Evolutionary conservation across 2,888 invertebrate species (phyloP).

Genomic region (Pheosia gnoma): DNA sequence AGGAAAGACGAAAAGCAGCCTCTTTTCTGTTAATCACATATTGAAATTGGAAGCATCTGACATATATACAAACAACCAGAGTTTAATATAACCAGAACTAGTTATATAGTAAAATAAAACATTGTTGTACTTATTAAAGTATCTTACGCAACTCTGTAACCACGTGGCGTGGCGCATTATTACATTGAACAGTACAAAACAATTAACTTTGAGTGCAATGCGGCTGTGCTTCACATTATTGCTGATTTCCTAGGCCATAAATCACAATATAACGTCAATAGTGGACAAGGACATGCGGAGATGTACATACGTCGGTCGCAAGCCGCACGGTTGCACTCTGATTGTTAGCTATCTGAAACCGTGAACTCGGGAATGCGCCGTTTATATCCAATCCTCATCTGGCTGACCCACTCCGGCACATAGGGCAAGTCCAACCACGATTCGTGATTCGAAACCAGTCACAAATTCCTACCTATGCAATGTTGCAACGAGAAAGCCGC

Average conservation of each 20-base stretch:
- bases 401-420: conserved; percentile 61
- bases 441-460: conserved; percentile 44
- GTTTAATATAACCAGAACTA: too few relatives aligned
- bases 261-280: conserved; percentile 37
- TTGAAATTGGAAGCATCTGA: too few relatives aligned
- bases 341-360: conserved; percentile 48
- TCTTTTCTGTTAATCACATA: too few relatives aligned
- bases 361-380: conserved; percentile 44
- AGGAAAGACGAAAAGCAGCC: too few relatives aligned
- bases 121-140: not conserved
- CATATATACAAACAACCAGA: too few relatives aligned
- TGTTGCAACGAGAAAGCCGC: conserved; percentile 63
- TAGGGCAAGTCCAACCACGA: conserved; percentile 71
- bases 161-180: conserved; percentile 11
- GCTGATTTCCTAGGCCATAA: conserved; percentile 42
- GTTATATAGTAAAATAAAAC: not conserved
- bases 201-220: conserved; percentile 32
- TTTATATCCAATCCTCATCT: conserved; percentile 42
- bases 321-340: conserved; percentile 46
- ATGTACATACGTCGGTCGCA: conserved; percentile 24
- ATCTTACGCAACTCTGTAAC: conserved; percentile 2
- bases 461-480: conserved; percentile 47
- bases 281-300: conserved; percentile 33
- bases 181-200: conserved; percentile 1
- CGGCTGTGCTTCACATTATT: conserved; percentile 39